These are phyloP conservation scores for Spodoptera exigua DNA, from an alignment of 2,888 invertebrate species.

Conservation along the genomic window DNA sequence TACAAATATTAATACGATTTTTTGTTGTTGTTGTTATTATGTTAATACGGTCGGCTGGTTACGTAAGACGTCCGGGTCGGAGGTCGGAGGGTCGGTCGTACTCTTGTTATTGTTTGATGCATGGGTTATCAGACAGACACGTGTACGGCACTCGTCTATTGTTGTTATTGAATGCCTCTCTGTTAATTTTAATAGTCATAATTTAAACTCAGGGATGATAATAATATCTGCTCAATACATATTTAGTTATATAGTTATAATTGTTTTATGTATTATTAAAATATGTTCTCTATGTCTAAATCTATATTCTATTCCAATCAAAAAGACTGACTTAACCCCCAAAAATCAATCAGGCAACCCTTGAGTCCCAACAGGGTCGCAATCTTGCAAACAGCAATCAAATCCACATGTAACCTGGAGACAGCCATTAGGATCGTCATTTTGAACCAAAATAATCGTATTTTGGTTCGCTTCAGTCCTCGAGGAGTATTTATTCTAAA, in stretches of 20 bases:
- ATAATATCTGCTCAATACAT: too few species aligned
- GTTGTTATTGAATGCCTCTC: too few species aligned
- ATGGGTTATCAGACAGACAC: neutral
- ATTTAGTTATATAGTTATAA: too few species aligned
- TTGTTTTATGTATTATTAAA: too few species aligned
- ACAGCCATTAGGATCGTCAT: constrained; percentile 28
- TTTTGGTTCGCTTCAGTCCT: constrained; percentile 4
- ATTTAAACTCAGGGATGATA: too few species aligned
- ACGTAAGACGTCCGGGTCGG: constrained; percentile 34
- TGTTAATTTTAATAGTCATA: too few species aligned
- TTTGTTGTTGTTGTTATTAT: constrained; percentile 58
- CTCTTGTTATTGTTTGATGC: constrained; percentile 15
- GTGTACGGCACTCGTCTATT: neutral
- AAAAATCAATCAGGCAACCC: constrained; percentile 3
- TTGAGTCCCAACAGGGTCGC: neutral
- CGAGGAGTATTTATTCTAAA: constrained; percentile 12
- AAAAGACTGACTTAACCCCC: constrained; percentile 11
- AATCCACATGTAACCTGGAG: constrained; percentile 28
- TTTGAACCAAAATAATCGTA: constrained; percentile 24
- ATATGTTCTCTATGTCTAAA: too few species aligned
- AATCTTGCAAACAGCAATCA: neutral
- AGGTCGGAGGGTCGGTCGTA: constrained; percentile 13
- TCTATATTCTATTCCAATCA: neutral
- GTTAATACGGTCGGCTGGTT: constrained; percentile 56
- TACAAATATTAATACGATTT: constrained; percentile 60